Evolutionary conservation across 2,113 vertebrate genomes (phyloP).

Genomic region (Trinectes maculatus): DNA sequence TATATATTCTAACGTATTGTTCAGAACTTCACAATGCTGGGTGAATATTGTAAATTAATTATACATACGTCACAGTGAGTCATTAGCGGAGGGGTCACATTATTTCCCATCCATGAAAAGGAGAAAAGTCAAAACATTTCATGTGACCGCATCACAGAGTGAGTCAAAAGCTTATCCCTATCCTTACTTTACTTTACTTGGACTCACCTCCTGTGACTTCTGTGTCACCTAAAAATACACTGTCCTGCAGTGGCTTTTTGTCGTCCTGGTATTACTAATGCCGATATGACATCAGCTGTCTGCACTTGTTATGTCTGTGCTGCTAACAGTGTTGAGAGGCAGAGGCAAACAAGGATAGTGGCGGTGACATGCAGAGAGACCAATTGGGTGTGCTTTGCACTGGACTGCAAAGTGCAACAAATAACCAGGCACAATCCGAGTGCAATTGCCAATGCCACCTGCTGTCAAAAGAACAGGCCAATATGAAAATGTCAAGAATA

Average conservation of each 20-base stretch:
- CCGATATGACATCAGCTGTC: constrained; percentile 47
- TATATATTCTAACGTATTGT: neutral
- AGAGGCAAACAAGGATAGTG: constrained; percentile 35
- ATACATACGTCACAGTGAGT: constrained; percentile 14
- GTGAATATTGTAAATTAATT: constrained; percentile 11
- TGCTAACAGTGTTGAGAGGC: constrained; percentile 25
- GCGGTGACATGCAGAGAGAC: constrained; percentile 30
- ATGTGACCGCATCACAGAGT: constrained; percentile 12
- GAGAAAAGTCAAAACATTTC: constrained; percentile 29
- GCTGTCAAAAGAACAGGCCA: constrained; percentile 43
- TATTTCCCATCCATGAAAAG: neutral
- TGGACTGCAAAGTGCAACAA: constrained; percentile 10
- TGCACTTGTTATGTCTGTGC: constrained; percentile 33
- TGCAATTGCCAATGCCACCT: constrained; percentile 50
- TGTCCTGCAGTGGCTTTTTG: constrained; percentile 39
- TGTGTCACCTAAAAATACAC: constrained; percentile 24
- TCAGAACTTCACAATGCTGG: neutral
- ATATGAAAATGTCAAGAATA: constrained; percentile 16
- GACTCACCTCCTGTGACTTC: constrained; percentile 20
- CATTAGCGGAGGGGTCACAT: neutral
- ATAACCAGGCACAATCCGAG: constrained; percentile 37
- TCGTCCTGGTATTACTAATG: constrained; percentile 37
- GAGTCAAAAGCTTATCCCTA: constrained; percentile 38
- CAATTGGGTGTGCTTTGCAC: constrained; percentile 45
- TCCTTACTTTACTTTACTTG: constrained; percentile 32